Conservation (phyloP, 2,113 vertebrate genomes). For the Ornithorhynchus anatinus region DNA sequence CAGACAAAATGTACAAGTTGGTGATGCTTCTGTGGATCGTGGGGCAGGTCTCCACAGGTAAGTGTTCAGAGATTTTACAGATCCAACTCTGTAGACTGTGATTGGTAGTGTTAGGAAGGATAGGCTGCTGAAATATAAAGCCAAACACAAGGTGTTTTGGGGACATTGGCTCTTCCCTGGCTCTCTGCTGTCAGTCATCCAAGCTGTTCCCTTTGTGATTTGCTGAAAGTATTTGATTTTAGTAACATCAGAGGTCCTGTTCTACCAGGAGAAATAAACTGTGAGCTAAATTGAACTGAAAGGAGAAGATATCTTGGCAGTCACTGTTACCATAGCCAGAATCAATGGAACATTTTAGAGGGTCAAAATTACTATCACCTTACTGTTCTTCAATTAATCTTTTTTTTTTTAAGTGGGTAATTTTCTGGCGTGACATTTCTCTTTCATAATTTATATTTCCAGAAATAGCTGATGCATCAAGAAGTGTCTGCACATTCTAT, state of each 20-base stretch:
- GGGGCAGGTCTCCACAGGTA: slow-evolving; percentile 43
- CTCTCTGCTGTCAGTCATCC: not conserved
- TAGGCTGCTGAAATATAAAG: not conserved
- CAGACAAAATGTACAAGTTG: slow-evolving; percentile 35
- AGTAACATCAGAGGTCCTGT: not conserved
- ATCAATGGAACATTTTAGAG: not conserved
- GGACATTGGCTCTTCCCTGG: not conserved
- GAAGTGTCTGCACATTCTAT: too few species aligned
- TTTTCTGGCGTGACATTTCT: not conserved
- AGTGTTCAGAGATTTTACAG: slow-evolving; percentile 9
- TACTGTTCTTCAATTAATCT: not conserved
- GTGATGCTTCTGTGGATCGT: slow-evolving; percentile 36
- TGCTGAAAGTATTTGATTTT: not conserved
- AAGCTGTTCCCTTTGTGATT: not conserved
- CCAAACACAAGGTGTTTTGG: too few species aligned
- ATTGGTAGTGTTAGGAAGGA: not conserved
- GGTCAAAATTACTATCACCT: not conserved
- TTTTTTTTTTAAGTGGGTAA: not conserved
- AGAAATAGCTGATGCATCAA: not conserved
- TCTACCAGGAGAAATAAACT: not conserved
- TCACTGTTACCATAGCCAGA: not conserved
- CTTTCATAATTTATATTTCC: not conserved
- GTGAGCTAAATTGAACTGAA: not conserved
- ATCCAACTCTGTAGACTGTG: accelerated
- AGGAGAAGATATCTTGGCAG: not conserved